Conservation (phyloP, 2,888 invertebrate species). For the Microplitis deprimator region DNA sequence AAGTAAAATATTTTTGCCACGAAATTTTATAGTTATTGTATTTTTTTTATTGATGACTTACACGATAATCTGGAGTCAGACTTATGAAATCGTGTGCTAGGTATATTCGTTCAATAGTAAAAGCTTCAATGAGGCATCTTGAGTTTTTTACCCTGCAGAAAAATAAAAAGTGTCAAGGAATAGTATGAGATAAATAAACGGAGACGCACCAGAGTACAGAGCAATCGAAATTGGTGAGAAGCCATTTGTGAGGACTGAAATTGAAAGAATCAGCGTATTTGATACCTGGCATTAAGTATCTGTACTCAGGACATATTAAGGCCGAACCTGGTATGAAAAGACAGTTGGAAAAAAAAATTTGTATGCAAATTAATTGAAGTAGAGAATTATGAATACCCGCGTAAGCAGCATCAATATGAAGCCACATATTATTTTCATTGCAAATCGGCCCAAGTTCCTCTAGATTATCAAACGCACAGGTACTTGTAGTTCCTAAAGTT, state of each 20-base stretch:
- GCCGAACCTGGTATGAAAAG: conserved; percentile 77
- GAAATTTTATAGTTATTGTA: too few relatives aligned
- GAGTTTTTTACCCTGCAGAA: conserved; percentile 82
- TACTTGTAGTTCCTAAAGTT: conserved; percentile 90
- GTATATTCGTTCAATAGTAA: conserved; percentile 93
- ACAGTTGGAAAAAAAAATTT: too few relatives aligned
- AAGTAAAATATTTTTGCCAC: not conserved
- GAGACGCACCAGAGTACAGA: conserved; percentile 85
- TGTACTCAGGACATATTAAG: conserved; percentile 92
- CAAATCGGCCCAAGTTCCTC: conserved; percentile 89
- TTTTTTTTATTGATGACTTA: conserved; percentile 57
- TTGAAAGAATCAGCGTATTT: conserved; percentile 91
- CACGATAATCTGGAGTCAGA: conserved; percentile 77
- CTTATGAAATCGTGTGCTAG: conserved; percentile 79
- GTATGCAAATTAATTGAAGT: not conserved
- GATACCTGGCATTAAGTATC: conserved; percentile 82
- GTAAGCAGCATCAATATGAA: conserved; percentile 97
- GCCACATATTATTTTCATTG: conserved; percentile 83
- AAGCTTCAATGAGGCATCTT: conserved; percentile 84
- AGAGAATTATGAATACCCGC: conserved; percentile 74
- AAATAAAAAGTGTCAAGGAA: not conserved
- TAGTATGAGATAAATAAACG: not conserved
- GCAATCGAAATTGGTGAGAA: conserved; percentile 95
- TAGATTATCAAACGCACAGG: conserved; percentile 91
- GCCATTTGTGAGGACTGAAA: conserved; percentile 96